Conservation (phyloP, 2,888 invertebrate species). For the Glyphotaelius pellucidus region DNA sequence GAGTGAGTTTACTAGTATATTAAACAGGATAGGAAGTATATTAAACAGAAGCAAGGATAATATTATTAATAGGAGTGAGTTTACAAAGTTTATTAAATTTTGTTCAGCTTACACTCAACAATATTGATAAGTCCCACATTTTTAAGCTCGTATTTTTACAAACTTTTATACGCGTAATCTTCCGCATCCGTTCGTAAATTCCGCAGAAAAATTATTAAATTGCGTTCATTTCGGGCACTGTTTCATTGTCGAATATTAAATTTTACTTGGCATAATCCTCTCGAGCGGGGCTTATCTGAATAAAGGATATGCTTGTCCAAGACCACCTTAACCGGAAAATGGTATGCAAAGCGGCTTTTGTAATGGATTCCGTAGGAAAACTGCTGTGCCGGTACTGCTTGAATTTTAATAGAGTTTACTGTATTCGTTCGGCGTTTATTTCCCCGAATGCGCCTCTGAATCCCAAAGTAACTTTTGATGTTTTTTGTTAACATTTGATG, state of each 20-base stretch:
- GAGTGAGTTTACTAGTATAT: too few relatives aligned
- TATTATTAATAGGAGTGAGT: too few relatives aligned
- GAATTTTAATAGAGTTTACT: conserved; percentile 59
- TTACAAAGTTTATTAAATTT: neutral
- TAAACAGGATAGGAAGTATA: too few relatives aligned
- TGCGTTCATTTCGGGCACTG: neutral
- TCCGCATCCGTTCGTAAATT: neutral
- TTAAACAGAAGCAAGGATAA: too few relatives aligned
- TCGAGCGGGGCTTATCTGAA: conserved; percentile 45
- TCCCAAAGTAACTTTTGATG: conserved; percentile 40
- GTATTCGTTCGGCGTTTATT: conserved; percentile 48
- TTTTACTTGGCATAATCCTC: conserved; percentile 25
- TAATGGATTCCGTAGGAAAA: neutral
- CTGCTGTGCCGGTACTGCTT: conserved; percentile 50
- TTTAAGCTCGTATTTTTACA: neutral
- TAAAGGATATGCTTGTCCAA: conserved; percentile 58
- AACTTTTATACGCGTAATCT: neutral
- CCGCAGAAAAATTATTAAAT: conserved; percentile 2
- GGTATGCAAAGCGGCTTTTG: conserved; percentile 57
- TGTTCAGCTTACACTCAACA: neutral
- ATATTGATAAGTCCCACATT: neutral
- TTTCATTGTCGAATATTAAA: conserved; percentile 22
- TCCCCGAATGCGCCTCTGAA: conserved; percentile 41
- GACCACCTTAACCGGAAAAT: conserved; percentile 58
- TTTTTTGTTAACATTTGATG: conserved; percentile 38